Evolutionary conservation across 2,888 invertebrate species (phyloP).

Genomic region (Pasiphila rectangulata): DNA sequence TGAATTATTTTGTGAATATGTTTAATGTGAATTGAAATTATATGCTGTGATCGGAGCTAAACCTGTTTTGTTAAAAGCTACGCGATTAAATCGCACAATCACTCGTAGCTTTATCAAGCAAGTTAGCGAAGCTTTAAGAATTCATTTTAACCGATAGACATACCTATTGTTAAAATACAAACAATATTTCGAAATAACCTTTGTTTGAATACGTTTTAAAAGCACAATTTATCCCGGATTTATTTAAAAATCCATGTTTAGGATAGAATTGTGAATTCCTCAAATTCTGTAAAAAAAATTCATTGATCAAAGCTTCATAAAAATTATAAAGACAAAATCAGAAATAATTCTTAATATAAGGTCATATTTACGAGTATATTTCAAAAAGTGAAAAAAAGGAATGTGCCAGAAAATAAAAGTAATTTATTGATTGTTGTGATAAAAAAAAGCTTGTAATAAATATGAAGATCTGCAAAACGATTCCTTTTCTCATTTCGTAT

Average conservation of each 20-base stretch:
- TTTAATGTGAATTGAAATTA: neutral
- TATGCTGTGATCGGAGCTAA: slow-evolving; percentile 4
- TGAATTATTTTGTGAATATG: too few species aligned
- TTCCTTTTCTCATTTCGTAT: slow-evolving; percentile 61
- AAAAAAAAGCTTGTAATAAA: slow-evolving; percentile 22
- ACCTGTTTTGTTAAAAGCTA: slow-evolving; percentile 6
- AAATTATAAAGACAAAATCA: neutral
- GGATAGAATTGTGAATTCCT: too few species aligned
- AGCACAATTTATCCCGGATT: too few species aligned
- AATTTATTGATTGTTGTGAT: slow-evolving; percentile 30
- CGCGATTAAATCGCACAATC: slow-evolving; percentile 25
- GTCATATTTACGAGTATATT: slow-evolving; percentile 21
- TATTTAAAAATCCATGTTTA: too few species aligned
- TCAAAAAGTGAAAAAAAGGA: slow-evolving; percentile 63
- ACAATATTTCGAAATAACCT: neutral
- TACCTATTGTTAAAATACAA: neutral
- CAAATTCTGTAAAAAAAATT: too few species aligned
- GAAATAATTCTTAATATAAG: slow-evolving; percentile 3
- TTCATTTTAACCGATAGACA: slow-evolving; percentile 2
- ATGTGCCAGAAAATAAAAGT: slow-evolving; percentile 30
- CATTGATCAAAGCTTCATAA: slow-evolving; percentile 2
- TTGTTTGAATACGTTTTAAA: too few species aligned
- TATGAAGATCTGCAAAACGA: slow-evolving; percentile 30
- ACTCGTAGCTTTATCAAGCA: slow-evolving; percentile 36
- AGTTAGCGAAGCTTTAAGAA: slow-evolving; percentile 11